A percentile compares a stretch with the other conserved stretches of the same genome.
Conservation (phyloP, 2,888 invertebrate genomes). For the Emmelina monodactyla region DNA sequence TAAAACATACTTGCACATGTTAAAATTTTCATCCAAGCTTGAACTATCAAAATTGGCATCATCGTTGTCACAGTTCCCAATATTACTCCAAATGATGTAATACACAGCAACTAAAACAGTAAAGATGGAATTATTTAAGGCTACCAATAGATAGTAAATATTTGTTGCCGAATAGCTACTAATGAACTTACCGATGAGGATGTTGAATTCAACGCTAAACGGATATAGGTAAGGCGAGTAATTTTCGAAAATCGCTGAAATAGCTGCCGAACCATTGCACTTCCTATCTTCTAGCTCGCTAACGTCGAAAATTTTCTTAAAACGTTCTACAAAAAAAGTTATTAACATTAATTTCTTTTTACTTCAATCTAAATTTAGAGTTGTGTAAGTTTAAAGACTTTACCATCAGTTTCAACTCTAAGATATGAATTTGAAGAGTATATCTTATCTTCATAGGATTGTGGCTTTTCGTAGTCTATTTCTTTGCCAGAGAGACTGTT, state of each 20-base stretch:
- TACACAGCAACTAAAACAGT: conserved; percentile 70
- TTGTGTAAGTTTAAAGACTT: too few species aligned
- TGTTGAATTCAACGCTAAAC: conserved; percentile 82
- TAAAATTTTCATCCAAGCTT: conserved; percentile 32
- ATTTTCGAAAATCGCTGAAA: conserved; percentile 60
- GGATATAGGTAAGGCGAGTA: conserved; percentile 82
- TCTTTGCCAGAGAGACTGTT: conserved; percentile 30
- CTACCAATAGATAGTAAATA: too few species aligned
- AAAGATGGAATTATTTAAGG: too few species aligned
- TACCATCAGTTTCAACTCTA: too few species aligned
- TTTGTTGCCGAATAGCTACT: conserved; percentile 4
- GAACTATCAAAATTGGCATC: conserved; percentile 28
- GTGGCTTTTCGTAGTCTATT: conserved; percentile 16
- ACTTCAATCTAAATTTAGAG: too few species aligned
- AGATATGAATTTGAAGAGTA: too few species aligned
- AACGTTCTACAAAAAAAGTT: too few species aligned
- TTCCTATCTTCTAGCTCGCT: conserved; percentile 40
- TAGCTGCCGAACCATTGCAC: conserved; percentile 50
- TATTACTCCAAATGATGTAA: conserved; percentile 78
- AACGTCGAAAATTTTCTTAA: too few species aligned
- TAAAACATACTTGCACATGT: conserved; percentile 41
- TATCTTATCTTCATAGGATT: too few species aligned
- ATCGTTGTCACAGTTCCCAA: conserved; percentile 66
- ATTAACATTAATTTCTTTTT: too few species aligned
- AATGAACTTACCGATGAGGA: conserved; percentile 70